A percentile compares a stretch with the other conserved stretches of the same genome.
Conservation (phyloP, 2,797 vertebrate species). For the Chromobotia macracanthus region DNA sequence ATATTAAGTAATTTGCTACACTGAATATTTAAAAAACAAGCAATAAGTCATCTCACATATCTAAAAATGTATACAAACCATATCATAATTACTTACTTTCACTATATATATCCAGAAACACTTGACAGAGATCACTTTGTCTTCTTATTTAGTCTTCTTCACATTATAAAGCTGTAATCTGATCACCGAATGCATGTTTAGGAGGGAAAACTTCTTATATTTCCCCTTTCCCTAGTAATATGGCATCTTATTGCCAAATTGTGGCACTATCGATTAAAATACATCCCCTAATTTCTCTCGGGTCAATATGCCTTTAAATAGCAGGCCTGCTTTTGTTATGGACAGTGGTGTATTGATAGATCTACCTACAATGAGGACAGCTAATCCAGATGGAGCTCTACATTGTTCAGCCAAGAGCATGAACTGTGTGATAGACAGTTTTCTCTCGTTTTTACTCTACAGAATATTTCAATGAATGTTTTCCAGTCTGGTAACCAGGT, state of each 20-base stretch:
- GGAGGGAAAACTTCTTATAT: neutral
- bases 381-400: conserved; percentile 49
- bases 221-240: neutral
- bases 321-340: conserved; percentile 19
- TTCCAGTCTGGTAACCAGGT: conserved; percentile 19
- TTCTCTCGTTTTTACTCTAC: neutral
- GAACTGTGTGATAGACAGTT: conserved; percentile 21
- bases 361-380: conserved; percentile 32
- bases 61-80: neutral
- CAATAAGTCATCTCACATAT: neutral
- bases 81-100: conserved; percentile 21
- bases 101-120: conserved; percentile 8
- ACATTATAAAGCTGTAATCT: neutral
- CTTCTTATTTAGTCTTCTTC: conserved; percentile 7
- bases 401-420: conserved; percentile 20
- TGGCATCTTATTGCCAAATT: neutral
- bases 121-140: neutral
- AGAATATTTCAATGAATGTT: neutral
- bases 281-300: conserved; percentile 1
- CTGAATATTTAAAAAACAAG: neutral
- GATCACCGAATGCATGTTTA: neutral
- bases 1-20: neutral
- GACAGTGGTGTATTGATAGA: conserved; percentile 52
- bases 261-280: conserved; percentile 4
- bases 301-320: conserved; percentile 35